Evolutionary conservation across 2,888 invertebrate genomes (phyloP).

Genomic region (Microctonus brassicae): DNA sequence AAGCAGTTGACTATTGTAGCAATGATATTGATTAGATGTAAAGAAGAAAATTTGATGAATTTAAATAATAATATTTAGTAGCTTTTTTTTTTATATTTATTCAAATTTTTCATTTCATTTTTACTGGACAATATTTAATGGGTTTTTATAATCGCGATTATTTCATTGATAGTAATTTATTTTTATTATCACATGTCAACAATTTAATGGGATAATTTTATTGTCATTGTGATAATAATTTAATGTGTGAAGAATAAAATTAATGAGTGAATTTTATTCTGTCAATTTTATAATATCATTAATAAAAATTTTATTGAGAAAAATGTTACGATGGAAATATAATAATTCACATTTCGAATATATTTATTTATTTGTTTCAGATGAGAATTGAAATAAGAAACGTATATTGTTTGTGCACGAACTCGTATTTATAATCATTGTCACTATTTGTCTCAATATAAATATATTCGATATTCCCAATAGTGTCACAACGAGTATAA

Average conservation of each 20-base stretch:
- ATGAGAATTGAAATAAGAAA: constrained; percentile 35
- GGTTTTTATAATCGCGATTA: too few relatives aligned
- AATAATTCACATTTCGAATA: background rate
- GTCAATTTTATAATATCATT: background rate
- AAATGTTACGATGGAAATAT: constrained; percentile 4
- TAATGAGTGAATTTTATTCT: background rate
- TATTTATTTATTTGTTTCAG: background rate
- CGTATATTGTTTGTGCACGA: constrained; percentile 42
- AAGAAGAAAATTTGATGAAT: background rate
- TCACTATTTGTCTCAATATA: background rate
- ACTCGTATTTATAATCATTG: constrained; percentile 27
- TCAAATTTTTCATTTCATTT: background rate
- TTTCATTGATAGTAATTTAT: background rate
- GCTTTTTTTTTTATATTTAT: background rate
- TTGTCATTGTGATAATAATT: constrained; percentile 15
- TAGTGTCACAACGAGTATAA: background rate
- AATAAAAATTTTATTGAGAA: background rate
- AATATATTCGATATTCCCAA: background rate
- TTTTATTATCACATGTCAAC: constrained; percentile 5
- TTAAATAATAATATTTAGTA: too few relatives aligned
- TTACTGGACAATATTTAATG: background rate
- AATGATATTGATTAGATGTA: background rate
- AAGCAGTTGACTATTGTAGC: background rate
- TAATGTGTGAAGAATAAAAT: constrained; percentile 5
- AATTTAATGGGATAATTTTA: constrained; percentile 9